These are phyloP conservation scores for Onychomys arenicola DNA, from an alignment of 2,797 vertebrate species.

Conservation along the genomic window DNA sequence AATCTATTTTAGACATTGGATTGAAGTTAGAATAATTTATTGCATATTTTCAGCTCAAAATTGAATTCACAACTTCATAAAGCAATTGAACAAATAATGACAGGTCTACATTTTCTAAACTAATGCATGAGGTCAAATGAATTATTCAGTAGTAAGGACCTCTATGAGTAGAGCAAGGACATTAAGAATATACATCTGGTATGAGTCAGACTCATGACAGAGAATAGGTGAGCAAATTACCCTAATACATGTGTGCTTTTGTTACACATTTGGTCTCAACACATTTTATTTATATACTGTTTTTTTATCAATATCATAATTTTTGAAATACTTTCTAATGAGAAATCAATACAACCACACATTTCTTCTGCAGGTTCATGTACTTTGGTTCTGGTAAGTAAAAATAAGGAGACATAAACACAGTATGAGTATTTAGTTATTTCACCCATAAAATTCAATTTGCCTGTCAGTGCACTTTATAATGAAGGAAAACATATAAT, in stretches of 20 bases:
- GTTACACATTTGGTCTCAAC: background rate
- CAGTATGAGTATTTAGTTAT: background rate
- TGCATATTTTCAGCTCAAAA: background rate
- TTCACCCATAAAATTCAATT: background rate
- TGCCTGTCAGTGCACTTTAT: background rate
- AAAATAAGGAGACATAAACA: background rate
- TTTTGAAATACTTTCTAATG: background rate
- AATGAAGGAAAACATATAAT: background rate
- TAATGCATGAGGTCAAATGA: background rate
- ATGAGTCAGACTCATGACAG: background rate
- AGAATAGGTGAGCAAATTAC: background rate
- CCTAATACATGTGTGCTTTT: background rate
- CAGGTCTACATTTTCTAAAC: background rate
- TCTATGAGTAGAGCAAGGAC: background rate
- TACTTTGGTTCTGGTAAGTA: no score
- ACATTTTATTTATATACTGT: background rate
- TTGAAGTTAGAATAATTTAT: background rate
- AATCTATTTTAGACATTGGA: fast-evolving
- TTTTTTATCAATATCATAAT: background rate
- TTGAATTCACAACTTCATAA: background rate
- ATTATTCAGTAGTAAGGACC: no score
- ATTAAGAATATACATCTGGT: background rate
- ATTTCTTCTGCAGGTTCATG: background rate
- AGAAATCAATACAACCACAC: background rate
- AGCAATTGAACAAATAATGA: background rate